A percentile compares a stretch with the other conserved stretches of the same genome.
These are phyloP conservation scores for Cheilosia vernalis DNA, from an alignment of 2,888 invertebrate genomes.

Conservation along the genomic window DNA sequence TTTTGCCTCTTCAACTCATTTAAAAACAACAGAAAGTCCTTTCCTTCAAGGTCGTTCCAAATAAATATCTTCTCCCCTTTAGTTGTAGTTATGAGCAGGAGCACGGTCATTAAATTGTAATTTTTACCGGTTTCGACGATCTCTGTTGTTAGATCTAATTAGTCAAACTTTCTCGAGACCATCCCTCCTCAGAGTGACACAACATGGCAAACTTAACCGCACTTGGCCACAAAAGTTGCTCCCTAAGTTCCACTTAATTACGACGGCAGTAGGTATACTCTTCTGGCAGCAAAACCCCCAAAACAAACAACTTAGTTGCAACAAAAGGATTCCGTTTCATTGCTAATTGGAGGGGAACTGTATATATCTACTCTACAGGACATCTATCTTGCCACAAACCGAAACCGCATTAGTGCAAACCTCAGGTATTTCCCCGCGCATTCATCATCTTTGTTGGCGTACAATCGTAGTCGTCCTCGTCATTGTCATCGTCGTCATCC, in stretches of 20 bases:
- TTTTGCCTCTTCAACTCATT: no score
- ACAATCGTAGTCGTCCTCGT: not conserved
- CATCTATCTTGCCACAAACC: conserved; percentile 66
- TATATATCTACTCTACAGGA: conserved; percentile 24
- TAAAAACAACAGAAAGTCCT: no score
- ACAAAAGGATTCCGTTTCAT: conserved; percentile 65
- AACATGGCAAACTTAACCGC: conserved; percentile 51
- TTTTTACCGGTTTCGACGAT: conserved; percentile 36
- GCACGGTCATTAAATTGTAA: conserved; percentile 15
- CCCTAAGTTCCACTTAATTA: conserved; percentile 58
- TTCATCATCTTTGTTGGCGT: conserved; percentile 44
- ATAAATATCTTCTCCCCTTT: no score
- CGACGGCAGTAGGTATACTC: conserved; percentile 27
- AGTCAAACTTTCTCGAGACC: conserved; percentile 55
- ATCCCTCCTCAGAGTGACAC: conserved; percentile 11
- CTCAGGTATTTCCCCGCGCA: conserved; percentile 66
- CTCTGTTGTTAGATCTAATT: conserved; percentile 61
- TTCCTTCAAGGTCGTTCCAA: no score
- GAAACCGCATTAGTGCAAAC: conserved; percentile 73
- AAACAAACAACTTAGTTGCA: conserved; percentile 69
- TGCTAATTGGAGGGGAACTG: conserved; percentile 63
- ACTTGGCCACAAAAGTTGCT: conserved; percentile 68
- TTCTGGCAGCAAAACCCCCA: not conserved
- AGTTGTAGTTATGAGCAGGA: not conserved
- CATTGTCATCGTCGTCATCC: conserved; percentile 25